Conservation (phyloP, 2,113 vertebrate species). For the Choloepus hoffmanni region DNA sequence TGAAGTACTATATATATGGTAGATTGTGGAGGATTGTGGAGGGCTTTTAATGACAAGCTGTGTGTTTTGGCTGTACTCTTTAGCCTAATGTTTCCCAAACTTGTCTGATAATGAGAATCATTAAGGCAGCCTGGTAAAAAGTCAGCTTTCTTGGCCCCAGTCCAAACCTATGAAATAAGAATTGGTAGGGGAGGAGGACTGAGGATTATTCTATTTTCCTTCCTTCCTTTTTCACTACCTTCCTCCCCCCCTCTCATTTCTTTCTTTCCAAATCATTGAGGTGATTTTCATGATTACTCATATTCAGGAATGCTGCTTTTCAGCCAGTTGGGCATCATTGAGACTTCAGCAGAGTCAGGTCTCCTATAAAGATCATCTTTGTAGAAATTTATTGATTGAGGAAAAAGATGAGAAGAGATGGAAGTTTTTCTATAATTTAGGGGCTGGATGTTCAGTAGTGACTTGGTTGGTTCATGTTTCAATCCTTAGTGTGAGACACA, state of each 20-base stretch:
- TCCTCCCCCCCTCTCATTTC: neutral
- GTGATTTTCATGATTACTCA: neutral
- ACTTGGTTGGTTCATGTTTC: neutral
- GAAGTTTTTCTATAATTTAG: neutral
- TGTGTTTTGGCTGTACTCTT: neutral
- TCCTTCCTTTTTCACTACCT: neutral
- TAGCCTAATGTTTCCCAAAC: neutral
- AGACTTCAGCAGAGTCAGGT: neutral
- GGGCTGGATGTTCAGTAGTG: neutral
- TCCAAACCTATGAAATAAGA: neutral
- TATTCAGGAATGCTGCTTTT: neutral
- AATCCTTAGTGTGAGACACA: neutral
- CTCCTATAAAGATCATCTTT: neutral
- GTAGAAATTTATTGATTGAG: neutral
- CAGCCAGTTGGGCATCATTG: neutral
- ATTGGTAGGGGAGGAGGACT: neutral
- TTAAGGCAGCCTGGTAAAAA: neutral
- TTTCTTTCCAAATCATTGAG: neutral
- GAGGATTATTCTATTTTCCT: neutral
- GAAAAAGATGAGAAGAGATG: neutral
- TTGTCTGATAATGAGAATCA: neutral
- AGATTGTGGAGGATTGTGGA: neutral
- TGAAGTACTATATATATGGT: neutral
- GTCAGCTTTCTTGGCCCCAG: neutral
- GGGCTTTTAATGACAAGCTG: neutral